Base-by-base conservation (phyloP, 2,888 invertebrate genomes). In the Meghimatium bilineatum region DNA sequence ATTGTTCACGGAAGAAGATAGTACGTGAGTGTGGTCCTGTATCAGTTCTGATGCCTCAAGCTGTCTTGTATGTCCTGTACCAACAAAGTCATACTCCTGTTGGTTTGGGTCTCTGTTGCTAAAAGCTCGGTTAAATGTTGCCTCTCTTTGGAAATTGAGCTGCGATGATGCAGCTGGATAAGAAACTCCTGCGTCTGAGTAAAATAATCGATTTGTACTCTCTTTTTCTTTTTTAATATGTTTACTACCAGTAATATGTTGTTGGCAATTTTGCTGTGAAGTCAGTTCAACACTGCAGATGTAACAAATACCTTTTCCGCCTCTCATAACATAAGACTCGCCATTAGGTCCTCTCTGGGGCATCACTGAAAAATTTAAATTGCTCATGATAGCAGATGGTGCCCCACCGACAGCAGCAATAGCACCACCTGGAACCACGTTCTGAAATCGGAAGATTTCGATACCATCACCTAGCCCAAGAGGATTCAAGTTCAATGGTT, bases 271-370 rank as follows among this genome's bases (percentile, higher is more conserved):
- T 32, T 83, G 82, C 23, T 29, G 49, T 8, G 89, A 89, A 8
- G 88, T 87, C 26, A 89, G 80, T 17, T 86, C 87, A 66, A 87
- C 72, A 26, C 86, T 49, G 67, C 89, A 89, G 6, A 87, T 56
- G 79, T 84, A 82, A 71, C 90, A 90, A 49, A 82, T 82, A 29
- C 89, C 89, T 67, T 84, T 81, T 12, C 36, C 49, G 6, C 87
- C 87, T 63, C 80, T 75, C 80, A 88, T 86, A 36, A 80, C 79
- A 83, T 88, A 88, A 44, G 82, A 66, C 32, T 82, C 81, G 32
- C 78, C 84, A 44, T 84, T 82, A 17, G 81, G 85, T 29, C 80
- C 85, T 67, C 34, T 69, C 23, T 26, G 74, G 0, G 56, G 44
- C 26, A n/a, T 2, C 23, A 34, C 3, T 29, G 80, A 0, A n/a